Evolutionary conservation across 2,888 invertebrate genomes (phyloP).

Genomic region (Euproctis similis): DNA sequence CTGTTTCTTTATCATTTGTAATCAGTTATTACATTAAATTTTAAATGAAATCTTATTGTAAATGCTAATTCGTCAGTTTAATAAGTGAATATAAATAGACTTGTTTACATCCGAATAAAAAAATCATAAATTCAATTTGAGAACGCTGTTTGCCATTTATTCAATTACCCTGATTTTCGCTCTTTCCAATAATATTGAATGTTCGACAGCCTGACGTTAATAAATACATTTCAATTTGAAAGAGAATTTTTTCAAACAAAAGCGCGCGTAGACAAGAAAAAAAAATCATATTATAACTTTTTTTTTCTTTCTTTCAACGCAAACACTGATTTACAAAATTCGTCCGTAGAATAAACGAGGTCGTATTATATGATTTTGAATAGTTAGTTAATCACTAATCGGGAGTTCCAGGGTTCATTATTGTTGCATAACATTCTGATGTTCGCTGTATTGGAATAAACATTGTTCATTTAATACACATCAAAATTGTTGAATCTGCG

Average conservation of each 20-base stretch:
- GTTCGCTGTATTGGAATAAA: no score
- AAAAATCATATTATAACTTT: no score
- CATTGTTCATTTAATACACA: background rate
- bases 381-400: background rate
- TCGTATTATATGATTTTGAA: no score
- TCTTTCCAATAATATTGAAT: background rate
- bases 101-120: no score
- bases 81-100: no score
- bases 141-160: background rate
- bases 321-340: no score
- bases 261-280: background rate
- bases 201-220: background rate
- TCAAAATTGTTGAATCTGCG: constrained; percentile 39
- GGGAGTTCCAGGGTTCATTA: background rate
- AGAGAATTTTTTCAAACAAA: background rate
- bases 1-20: no score
- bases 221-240: constrained; percentile 4
- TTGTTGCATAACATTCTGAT: background rate
- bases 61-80: no score
- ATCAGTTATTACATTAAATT: no score
- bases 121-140: constrained; percentile 2
- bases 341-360: no score
- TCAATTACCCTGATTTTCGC: background rate
- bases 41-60: no score
- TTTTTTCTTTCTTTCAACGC: no score